Conservation (phyloP, 2,888 invertebrate species). For the Exephanes ischioxanthus region DNA sequence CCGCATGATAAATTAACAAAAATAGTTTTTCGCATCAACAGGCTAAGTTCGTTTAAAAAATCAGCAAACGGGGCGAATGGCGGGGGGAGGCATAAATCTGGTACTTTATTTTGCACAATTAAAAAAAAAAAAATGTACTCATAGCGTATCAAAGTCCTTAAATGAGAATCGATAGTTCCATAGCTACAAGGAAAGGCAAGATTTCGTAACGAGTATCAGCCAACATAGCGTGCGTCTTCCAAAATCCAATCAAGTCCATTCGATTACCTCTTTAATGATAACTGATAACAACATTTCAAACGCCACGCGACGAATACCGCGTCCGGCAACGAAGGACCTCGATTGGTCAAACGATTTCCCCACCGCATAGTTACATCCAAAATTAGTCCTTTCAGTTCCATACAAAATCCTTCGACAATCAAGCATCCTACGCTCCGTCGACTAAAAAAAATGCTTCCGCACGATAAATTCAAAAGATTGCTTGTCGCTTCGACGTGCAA, state of each 20-base stretch:
- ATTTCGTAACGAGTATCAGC: no score
- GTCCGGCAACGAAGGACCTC: neutral
- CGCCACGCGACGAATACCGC: neutral
- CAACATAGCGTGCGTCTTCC: neutral
- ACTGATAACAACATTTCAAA: neutral
- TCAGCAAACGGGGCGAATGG: neutral
- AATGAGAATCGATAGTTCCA: no score
- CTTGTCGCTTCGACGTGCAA: neutral
- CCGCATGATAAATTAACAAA: neutral
- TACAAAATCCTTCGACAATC: neutral
- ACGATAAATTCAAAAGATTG: neutral
- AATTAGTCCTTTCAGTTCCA: neutral
- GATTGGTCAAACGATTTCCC: neutral
- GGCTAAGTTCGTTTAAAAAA: neutral
- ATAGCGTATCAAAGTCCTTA: no score
- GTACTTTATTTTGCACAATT: no score
- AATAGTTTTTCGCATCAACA: neutral
- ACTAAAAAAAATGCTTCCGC: neutral
- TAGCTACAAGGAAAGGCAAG: no score
- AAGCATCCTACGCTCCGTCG: neutral
- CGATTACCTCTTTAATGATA: neutral
- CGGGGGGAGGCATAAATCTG: no score
- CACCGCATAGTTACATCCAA: neutral
- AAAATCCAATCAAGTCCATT: neutral
- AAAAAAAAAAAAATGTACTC: no score